A percentile compares a stretch with the other conserved stretches of the same genome.
phyloP scores from a whole-genome alignment of 2,888 invertebrate species.

The Rhabditophanes sp. region DNA sequence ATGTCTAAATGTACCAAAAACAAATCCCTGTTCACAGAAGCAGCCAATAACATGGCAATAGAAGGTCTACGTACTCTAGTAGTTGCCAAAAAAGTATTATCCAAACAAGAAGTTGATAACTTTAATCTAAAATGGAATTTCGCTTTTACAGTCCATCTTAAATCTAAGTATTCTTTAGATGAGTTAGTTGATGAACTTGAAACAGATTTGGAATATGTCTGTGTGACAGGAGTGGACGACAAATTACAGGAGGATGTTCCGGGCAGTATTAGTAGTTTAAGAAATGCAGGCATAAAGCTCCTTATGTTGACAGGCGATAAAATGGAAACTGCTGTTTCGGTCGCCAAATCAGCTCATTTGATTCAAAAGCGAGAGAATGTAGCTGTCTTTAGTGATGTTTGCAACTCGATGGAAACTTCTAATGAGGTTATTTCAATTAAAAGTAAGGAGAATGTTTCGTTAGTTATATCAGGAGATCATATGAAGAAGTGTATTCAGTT shows the following conservation, averaged over 20 bases:
- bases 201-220: slow-evolving; percentile 63
- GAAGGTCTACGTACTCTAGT: slow-evolving; percentile 57
- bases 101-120: slow-evolving; percentile 55
- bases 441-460: slow-evolving; percentile 50
- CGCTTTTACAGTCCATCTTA: slow-evolving; percentile 52
- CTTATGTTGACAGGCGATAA: slow-evolving; percentile 58
- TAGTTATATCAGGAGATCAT: slow-evolving; percentile 56
- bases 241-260: slow-evolving; percentile 56
- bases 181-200: slow-evolving; percentile 70
- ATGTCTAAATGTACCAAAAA: slow-evolving; percentile 71
- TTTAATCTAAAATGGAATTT: slow-evolving; percentile 45
- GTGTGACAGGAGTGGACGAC: slow-evolving; percentile 57
- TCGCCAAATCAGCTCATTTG: slow-evolving; percentile 64
- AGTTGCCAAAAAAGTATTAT: slow-evolving; percentile 56
- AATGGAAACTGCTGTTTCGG: slow-evolving; percentile 86
- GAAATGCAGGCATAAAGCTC: slow-evolving; percentile 59
- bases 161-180: slow-evolving; percentile 47
- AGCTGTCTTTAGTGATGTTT: slow-evolving; percentile 57
- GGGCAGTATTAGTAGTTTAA: slow-evolving; percentile 55
- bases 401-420: slow-evolving; percentile 16
- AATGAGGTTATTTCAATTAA: too few relatives aligned
- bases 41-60: slow-evolving; percentile 75
- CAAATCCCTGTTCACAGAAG: slow-evolving; percentile 78
- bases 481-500: slow-evolving; percentile 51
- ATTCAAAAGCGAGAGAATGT: slow-evolving; percentile 57